phyloP scores from a whole-genome alignment of 2,113 vertebrate genomes.

The Pseudorectes ferrugineus region DNA sequence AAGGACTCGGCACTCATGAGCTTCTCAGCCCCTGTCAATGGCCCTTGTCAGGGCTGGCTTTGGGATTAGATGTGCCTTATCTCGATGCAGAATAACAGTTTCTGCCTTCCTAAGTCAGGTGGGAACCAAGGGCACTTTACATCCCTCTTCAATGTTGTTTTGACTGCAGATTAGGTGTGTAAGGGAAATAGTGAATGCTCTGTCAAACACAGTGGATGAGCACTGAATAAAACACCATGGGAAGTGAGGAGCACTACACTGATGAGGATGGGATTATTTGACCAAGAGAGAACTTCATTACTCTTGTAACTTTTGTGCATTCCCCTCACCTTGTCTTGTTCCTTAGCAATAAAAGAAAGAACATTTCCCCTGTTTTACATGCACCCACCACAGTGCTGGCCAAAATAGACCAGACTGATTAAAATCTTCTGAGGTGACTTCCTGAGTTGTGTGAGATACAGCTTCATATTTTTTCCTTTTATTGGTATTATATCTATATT shows the following conservation, averaged over 20 bases:
- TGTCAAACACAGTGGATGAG: neutral
- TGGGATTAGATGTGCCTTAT: neutral
- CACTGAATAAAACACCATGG: neutral
- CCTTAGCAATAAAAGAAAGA: neutral
- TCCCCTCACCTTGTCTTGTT: neutral
- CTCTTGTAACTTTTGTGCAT: neutral
- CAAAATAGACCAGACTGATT: neutral
- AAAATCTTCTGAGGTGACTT: neutral
- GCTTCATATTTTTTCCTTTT: neutral
- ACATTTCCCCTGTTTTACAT: neutral
- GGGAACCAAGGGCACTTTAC: neutral
- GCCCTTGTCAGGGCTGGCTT: neutral
- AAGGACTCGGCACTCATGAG: accelerated
- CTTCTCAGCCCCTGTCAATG: neutral
- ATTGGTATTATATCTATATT: neutral
- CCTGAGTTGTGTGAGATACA: neutral
- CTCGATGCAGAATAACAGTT: neutral
- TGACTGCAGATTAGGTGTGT: neutral
- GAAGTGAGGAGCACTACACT: neutral
- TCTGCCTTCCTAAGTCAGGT: neutral
- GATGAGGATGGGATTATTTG: neutral
- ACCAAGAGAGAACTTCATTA: neutral
- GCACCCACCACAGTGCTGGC: neutral
- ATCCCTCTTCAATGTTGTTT: neutral
- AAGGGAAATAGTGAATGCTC: neutral